Evolutionary conservation across 1,140 invertebrate genomes (phyloP).

Genomic region (Lepidurus packardi): DNA sequence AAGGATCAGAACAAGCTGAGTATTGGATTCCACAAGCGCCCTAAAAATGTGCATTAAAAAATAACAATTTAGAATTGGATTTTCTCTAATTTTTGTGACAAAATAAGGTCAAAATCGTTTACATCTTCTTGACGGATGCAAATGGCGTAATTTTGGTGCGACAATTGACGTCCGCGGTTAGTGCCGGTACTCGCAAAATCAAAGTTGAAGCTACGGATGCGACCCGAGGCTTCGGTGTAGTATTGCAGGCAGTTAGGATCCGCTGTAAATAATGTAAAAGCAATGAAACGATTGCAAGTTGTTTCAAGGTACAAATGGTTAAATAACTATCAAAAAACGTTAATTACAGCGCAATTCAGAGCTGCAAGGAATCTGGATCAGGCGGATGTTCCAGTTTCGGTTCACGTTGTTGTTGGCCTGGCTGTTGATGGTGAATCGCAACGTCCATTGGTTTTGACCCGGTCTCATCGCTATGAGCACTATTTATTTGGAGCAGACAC

Average conservation of each 20-base stretch:
- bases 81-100: not conserved
- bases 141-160: constrained; percentile 67
- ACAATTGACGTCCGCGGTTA: constrained; percentile 52
- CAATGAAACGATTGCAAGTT: not conserved
- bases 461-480: constrained; percentile 7
- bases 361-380: constrained; percentile 69
- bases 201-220: constrained; percentile 70
- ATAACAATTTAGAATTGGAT: not conserved
- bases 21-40: constrained; percentile 28
- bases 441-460: not conserved
- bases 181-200: constrained; percentile 50
- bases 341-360: constrained; percentile 59
- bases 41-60: not conserved
- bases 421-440: constrained; percentile 43
- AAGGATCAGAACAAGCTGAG: not conserved
- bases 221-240: constrained; percentile 56
- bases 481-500: not conserved
- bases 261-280: constrained; percentile 23
- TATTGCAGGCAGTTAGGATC: constrained; percentile 63
- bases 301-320: not conserved
- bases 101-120: not conserved
- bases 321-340: not conserved
- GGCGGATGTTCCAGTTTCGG: constrained; percentile 71
- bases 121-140: constrained; percentile 56
- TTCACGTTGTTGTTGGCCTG: constrained; percentile 57